Percentiles rank a stretch among this genome's conserved stretches.
Evolutionary conservation across 2,113 vertebrate species (phyloP).

Genomic region (Panthera tigris): DNA sequence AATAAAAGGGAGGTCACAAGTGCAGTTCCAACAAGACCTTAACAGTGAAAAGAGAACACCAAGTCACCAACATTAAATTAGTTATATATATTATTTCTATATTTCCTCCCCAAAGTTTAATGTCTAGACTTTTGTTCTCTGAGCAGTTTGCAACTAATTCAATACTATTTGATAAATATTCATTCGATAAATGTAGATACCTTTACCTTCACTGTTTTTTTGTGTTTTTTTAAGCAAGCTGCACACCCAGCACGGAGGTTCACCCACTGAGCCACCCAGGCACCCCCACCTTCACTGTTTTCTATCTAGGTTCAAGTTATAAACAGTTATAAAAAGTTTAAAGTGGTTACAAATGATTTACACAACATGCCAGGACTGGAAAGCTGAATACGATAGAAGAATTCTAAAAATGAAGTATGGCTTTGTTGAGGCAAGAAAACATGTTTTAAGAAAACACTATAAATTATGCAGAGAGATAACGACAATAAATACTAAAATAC

Average conservation of each 20-base stretch:
- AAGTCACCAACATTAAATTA: not conserved
- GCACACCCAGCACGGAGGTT: no score
- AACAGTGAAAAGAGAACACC: not conserved
- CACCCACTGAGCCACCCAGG: no score
- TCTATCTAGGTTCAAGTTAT: not conserved
- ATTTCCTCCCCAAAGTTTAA: not conserved
- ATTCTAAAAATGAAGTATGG: not conserved
- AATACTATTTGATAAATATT: not conserved
- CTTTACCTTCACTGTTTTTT: not conserved
- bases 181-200: not conserved
- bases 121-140: not conserved
- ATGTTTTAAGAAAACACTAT: conserved; percentile 9
- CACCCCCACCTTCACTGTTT: not conserved
- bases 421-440: not conserved
- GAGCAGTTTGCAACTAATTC: not conserved
- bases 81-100: not conserved
- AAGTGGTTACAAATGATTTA: not conserved
- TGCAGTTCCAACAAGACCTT: not conserved
- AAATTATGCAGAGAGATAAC: conserved; percentile 30
- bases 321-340: not conserved
- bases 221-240: not conserved
- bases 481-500: not conserved
- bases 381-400: not conserved
- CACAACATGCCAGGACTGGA: not conserved
- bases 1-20: not conserved